Conservation (phyloP, 2,888 invertebrate genomes). For the Dermolepida albohirtum region DNA sequence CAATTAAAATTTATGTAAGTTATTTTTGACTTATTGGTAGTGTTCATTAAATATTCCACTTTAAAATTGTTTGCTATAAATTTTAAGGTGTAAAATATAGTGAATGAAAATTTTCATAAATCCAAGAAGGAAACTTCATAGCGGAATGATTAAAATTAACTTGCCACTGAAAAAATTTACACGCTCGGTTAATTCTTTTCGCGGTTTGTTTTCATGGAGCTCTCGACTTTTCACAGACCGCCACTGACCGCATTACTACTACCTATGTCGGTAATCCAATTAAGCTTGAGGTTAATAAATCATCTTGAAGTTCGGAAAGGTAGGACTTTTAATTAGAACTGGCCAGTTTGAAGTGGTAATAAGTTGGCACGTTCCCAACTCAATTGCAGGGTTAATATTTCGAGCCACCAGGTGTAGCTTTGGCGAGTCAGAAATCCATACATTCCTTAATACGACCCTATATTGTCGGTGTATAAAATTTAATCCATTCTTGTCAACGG, state of each 20-base stretch:
- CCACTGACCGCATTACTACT: conserved; percentile 23
- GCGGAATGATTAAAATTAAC: conserved; percentile 21
- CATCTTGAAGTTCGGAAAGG: conserved; percentile 45
- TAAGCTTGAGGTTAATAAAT: conserved; percentile 40
- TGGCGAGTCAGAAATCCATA: conserved; percentile 19
- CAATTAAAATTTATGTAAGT: too few relatives aligned
- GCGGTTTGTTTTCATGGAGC: conserved; percentile 3
- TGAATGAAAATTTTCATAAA: conserved; percentile 9
- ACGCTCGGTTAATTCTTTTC: conserved; percentile 32
- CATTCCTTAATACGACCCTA: not conserved
- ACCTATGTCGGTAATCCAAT: conserved; percentile 41
- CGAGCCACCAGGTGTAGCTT: conserved; percentile 32
- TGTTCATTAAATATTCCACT: too few relatives aligned
- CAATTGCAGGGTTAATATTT: conserved; percentile 43
- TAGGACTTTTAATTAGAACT: conserved; percentile 44
- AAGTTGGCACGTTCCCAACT: conserved; percentile 44
- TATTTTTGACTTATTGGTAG: too few relatives aligned
- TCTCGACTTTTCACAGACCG: conserved; percentile 8
- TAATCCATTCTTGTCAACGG: too few relatives aligned
- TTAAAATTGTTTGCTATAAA: not conserved
- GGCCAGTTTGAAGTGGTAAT: conserved; percentile 45
- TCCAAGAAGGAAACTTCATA: conserved; percentile 10
- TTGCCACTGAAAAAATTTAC: conserved; percentile 19
- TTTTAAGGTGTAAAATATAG: not conserved
- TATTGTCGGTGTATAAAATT: too few relatives aligned